Evolutionary conservation across 2,113 vertebrate species (phyloP).

Genomic region (Talpa occidentalis): DNA sequence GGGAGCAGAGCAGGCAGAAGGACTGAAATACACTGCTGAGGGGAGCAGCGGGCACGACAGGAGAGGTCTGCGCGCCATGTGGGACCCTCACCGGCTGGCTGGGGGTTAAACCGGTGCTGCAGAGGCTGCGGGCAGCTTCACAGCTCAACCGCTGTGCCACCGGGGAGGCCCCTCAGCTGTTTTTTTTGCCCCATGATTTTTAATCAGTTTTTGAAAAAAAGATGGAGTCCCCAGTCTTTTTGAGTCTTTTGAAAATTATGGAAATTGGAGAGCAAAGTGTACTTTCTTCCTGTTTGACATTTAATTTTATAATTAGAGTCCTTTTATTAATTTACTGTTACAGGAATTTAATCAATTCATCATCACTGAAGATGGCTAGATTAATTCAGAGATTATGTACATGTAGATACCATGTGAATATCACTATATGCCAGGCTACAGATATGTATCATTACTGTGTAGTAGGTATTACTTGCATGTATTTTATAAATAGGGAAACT

Average conservation of each 20-base stretch:
- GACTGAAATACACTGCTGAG: too few species aligned
- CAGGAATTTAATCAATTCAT: background rate
- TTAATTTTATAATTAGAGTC: background rate
- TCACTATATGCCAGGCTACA: background rate
- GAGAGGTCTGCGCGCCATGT: too few species aligned
- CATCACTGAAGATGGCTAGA: background rate
- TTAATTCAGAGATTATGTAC: background rate
- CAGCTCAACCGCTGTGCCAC: too few species aligned
- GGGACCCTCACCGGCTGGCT: too few species aligned
- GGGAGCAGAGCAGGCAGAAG: too few species aligned
- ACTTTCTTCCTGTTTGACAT: background rate
- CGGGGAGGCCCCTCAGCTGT: too few species aligned
- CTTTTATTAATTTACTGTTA: background rate
- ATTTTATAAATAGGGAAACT: background rate
- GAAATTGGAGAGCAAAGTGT: background rate
- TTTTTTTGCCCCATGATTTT: too few species aligned
- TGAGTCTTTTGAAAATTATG: constrained; percentile 27
- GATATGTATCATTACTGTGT: background rate
- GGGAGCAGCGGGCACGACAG: too few species aligned
- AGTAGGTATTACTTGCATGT: background rate
- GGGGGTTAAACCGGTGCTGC: too few species aligned
- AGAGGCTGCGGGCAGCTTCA: too few species aligned
- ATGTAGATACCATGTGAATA: background rate
- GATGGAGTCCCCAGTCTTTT: background rate
- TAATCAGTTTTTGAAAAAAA: background rate